Percentiles rank a stretch among this genome's conserved stretches.
Evolutionary conservation across 2,797 vertebrate genomes (phyloP).

Genomic region (Acanthis flammea): DNA sequence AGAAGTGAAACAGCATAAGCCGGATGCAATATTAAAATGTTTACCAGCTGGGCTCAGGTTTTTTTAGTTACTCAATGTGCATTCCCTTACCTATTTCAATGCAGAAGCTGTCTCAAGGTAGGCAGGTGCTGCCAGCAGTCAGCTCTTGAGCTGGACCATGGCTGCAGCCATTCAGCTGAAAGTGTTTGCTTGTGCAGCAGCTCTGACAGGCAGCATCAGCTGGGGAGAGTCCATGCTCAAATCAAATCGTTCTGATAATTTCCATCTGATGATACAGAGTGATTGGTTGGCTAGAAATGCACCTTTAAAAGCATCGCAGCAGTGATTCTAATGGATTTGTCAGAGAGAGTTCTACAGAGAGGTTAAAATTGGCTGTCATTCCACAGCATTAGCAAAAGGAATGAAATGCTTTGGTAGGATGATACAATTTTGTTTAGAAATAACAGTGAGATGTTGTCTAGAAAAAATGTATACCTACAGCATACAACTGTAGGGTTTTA

Average conservation of each 20-base stretch:
- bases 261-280: background rate
- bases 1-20: background rate
- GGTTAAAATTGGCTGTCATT: background rate
- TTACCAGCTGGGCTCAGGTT: background rate
- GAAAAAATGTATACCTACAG: background rate
- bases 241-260: background rate
- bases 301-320: background rate
- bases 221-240: background rate
- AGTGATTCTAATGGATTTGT: background rate
- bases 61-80: background rate
- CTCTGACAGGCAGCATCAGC: background rate
- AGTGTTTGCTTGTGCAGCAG: background rate
- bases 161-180: background rate
- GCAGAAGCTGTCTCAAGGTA: background rate
- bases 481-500: background rate
- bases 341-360: background rate
- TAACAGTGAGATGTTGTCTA: background rate
- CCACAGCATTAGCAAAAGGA: background rate
- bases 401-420: background rate
- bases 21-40: background rate
- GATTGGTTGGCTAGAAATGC: background rate
- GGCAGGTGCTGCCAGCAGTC: background rate
- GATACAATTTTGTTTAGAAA: background rate
- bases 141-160: background rate
- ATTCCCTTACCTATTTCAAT: background rate